Percentiles rank a stretch among this genome's conserved stretches.
phyloP scores from a whole-genome alignment of 2,888 invertebrate genomes.

The Drosophila heteroneura region DNA sequence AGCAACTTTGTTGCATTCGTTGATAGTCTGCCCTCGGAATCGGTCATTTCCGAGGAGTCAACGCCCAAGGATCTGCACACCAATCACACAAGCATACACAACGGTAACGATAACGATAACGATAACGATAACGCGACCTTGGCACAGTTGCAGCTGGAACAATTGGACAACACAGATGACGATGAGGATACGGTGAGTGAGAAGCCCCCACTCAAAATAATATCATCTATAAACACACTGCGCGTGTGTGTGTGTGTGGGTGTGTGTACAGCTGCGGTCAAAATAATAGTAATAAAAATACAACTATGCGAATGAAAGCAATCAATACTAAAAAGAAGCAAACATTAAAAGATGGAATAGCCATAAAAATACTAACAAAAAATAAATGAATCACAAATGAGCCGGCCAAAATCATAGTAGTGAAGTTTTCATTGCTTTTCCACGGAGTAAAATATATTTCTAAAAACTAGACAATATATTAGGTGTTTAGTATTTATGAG shows the following conservation, averaged over 20 bases:
- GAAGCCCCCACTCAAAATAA: neutral
- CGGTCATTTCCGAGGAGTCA: slow-evolving; percentile 84
- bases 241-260: neutral
- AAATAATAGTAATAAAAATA: neutral
- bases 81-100: slow-evolving; percentile 44
- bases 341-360: neutral
- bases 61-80: slow-evolving; percentile 81
- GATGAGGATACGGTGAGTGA: slow-evolving; percentile 81
- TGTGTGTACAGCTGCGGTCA: neutral
- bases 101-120: slow-evolving; percentile 29
- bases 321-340: neutral
- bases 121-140: slow-evolving; percentile 43
- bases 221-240: neutral
- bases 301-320: neutral
- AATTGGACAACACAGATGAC: slow-evolving; percentile 68
- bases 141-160: slow-evolving; percentile 52
- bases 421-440: neutral
- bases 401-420: neutral
- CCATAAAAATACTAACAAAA: neutral
- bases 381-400: neutral
- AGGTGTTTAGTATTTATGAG: too few species aligned
- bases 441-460: neutral
- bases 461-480: too few species aligned
- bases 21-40: slow-evolving; percentile 83
- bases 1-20: slow-evolving; percentile 78